These are phyloP conservation scores for Apoda limacodes DNA, from an alignment of 2,888 invertebrate species.

Conservation along the genomic window DNA sequence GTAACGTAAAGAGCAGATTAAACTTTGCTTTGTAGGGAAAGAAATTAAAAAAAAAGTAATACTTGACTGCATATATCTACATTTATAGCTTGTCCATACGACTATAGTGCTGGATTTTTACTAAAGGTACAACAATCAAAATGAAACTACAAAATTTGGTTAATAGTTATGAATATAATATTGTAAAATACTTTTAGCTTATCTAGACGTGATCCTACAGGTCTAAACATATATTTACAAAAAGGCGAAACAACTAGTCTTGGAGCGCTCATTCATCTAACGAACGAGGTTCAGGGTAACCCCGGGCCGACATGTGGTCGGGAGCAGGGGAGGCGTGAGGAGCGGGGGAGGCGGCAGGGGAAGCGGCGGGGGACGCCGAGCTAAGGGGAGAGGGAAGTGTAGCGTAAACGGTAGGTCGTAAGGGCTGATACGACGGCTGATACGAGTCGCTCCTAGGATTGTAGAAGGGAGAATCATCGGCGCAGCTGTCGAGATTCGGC, in stretches of 20 bases:
- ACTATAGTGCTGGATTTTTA: too few relatives aligned
- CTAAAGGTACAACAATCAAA: too few relatives aligned
- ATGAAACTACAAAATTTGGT: slow-evolving; percentile 32
- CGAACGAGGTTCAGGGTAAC: slow-evolving; percentile 27
- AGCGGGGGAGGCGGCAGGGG: slow-evolving; percentile 51
- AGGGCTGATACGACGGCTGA: slow-evolving; percentile 62
- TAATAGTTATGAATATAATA: slow-evolving; percentile 56
- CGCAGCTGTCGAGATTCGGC: slow-evolving; percentile 52
- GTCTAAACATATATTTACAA: slow-evolving; percentile 62
- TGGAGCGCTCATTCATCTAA: slow-evolving; percentile 36
- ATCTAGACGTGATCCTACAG: slow-evolving; percentile 61
- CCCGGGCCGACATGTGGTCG: slow-evolving; percentile 31
- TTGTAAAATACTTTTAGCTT: slow-evolving; percentile 67
- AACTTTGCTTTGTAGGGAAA: not conserved
- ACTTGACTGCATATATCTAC: too few relatives aligned
- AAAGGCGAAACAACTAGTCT: slow-evolving; percentile 39
- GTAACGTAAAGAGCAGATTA: too few relatives aligned
- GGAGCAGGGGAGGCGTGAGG: slow-evolving; percentile 34
- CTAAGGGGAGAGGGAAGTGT: slow-evolving; percentile 57
- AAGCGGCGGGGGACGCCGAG: slow-evolving; percentile 49
- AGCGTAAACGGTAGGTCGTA: slow-evolving; percentile 61
- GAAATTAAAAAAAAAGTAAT: slow-evolving; percentile 16
- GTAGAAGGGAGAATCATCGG: slow-evolving; percentile 64
- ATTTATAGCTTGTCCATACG: too few relatives aligned
- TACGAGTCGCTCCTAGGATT: slow-evolving; percentile 64